Conservation (phyloP, 2,888 invertebrate genomes). For the Embidobia sp. region DNA sequence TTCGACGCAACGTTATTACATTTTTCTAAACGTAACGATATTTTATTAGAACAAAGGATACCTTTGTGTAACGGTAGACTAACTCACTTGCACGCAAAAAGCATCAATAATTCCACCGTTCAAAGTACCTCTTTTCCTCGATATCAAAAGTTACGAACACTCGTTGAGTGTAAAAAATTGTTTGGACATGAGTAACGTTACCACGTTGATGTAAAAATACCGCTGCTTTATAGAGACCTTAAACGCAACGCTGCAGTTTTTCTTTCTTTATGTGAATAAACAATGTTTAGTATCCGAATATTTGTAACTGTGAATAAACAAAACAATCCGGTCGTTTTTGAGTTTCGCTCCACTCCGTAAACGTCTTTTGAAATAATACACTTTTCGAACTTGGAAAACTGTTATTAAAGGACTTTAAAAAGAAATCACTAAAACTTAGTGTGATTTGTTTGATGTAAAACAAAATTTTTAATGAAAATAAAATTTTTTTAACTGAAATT, state of each 20-base stretch:
- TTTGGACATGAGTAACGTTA: slow-evolving; percentile 1
- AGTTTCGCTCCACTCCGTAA: not conserved
- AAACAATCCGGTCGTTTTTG: too few species aligned
- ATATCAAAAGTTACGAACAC: slow-evolving; percentile 17
- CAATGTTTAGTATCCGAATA: not conserved
- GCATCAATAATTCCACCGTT: slow-evolving; percentile 33
- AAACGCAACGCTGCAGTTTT: too few species aligned
- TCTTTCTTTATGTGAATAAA: not conserved
- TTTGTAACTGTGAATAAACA: not conserved
- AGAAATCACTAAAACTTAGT: too few species aligned
- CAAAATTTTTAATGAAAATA: too few species aligned
- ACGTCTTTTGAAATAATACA: too few species aligned
- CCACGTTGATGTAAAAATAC: not conserved
- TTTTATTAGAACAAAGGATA: slow-evolving; percentile 33
- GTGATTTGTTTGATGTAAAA: too few species aligned
- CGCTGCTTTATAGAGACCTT: not conserved
- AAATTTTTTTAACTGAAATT: too few species aligned
- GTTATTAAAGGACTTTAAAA: too few species aligned
- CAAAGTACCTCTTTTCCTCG: slow-evolving; percentile 33
- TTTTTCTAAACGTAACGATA: slow-evolving; percentile 7
- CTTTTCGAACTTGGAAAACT: too few species aligned
- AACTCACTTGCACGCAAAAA: slow-evolving; percentile 24
- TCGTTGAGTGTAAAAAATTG: slow-evolving; percentile 2
- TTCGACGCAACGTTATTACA: not conserved
- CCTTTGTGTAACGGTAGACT: slow-evolving; percentile 25